phyloP scores from a whole-genome alignment of 2,888 invertebrate species.

The Schrankia costaestrigalis region DNA sequence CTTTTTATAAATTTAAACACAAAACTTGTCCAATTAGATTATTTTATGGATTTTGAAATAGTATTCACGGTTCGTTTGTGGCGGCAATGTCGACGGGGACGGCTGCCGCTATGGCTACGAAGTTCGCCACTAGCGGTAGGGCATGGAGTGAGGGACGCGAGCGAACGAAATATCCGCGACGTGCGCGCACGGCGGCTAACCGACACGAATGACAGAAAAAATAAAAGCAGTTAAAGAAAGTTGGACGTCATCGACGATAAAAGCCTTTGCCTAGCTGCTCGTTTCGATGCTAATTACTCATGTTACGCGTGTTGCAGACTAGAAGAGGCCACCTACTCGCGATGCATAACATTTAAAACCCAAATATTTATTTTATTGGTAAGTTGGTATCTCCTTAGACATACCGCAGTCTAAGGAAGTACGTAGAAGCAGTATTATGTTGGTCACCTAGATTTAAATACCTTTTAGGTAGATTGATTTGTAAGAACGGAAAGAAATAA shows the following conservation, averaged over 20 bases:
- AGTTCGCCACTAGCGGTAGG: slow-evolving; percentile 12
- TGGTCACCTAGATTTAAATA: too few species aligned
- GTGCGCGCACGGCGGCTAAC: slow-evolving; percentile 59
- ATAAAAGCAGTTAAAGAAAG: slow-evolving; percentile 70
- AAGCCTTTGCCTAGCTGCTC: slow-evolving; percentile 62
- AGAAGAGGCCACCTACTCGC: slow-evolving; percentile 45
- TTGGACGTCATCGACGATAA: slow-evolving; percentile 62
- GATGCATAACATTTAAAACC: slow-evolving; percentile 14
- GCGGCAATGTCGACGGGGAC: slow-evolving; percentile 36
- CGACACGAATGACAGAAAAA: slow-evolving; percentile 47
- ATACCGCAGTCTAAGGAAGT: too few species aligned
- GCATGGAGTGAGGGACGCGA: slow-evolving; percentile 15
- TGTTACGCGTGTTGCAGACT: slow-evolving; percentile 44
- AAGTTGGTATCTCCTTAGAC: too few species aligned
- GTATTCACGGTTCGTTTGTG: slow-evolving; percentile 60
- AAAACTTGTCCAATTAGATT: slow-evolving; percentile 37
- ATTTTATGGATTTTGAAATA: slow-evolving; percentile 45
- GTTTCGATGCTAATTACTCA: slow-evolving; percentile 60
- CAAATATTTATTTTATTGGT: too few species aligned
- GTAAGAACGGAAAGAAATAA: too few species aligned
- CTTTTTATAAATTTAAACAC: slow-evolving; percentile 42
- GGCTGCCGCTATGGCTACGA: slow-evolving; percentile 36
- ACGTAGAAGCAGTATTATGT: too few species aligned
- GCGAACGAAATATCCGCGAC: slow-evolving; percentile 35
- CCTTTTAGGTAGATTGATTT: too few species aligned